Conservation (phyloP, 2,888 invertebrate genomes). For the Calameuta filiformis region DNA sequence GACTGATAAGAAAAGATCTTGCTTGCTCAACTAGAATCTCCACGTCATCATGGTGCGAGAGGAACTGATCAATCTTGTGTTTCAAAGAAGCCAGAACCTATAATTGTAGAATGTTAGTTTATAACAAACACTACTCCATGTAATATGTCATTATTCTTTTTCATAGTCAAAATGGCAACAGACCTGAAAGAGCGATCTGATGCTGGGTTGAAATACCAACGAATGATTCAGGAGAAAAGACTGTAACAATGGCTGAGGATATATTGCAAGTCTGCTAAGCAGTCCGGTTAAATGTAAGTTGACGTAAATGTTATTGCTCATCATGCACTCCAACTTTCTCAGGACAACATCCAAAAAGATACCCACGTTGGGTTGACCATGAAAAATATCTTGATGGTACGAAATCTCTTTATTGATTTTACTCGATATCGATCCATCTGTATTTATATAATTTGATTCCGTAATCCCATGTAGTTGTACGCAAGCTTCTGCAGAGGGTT, state of each 20-base stretch:
- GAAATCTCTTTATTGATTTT: slow-evolving; percentile 30
- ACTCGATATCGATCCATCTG: slow-evolving; percentile 15
- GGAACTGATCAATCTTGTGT: slow-evolving; percentile 86
- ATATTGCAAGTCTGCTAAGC: slow-evolving; percentile 85
- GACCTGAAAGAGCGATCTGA: slow-evolving; percentile 92
- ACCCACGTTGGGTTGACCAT: slow-evolving; percentile 62
- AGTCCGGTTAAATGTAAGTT: slow-evolving; percentile 91
- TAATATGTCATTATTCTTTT: too few species aligned
- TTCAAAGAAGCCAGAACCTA: slow-evolving; percentile 83
- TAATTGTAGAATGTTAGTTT: slow-evolving; percentile 31
- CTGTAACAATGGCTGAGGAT: slow-evolving; percentile 89
- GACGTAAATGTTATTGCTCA: slow-evolving; percentile 84
- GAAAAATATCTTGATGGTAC: slow-evolving; percentile 48
- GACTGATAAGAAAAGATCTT: slow-evolving; percentile 79
- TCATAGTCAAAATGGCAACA: slow-evolving; percentile 32
- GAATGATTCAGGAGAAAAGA: slow-evolving; percentile 89
- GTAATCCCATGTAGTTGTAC: slow-evolving; percentile 22
- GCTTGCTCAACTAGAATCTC: slow-evolving; percentile 80
- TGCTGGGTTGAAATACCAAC: slow-evolving; percentile 87
- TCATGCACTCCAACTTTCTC: slow-evolving; percentile 84
- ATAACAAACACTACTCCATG: background rate
- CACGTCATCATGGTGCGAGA: slow-evolving; percentile 71
- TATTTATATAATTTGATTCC: slow-evolving; percentile 18
- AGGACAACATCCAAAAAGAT: slow-evolving; percentile 82
- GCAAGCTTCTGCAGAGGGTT: slow-evolving; percentile 32